Base-by-base conservation (phyloP, 2,888 invertebrate species). In the Drosophila quinaria region DNA sequence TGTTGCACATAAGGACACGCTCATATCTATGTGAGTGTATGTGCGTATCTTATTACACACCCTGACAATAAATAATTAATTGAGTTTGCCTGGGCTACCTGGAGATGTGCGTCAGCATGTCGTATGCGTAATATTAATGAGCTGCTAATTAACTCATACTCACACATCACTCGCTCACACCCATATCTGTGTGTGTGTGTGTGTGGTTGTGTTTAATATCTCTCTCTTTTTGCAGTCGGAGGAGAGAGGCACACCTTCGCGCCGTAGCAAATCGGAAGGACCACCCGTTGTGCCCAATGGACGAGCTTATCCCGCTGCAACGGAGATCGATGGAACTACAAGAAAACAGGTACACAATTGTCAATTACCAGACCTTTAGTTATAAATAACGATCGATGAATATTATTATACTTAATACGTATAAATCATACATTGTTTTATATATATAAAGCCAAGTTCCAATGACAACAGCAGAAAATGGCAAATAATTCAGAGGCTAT, bases 191-290 rank as follows among this genome's bases (percentile, higher is more conserved):
- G 29, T 29, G 1, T 29, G 29, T 25, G 25, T 25, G 9, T 59
- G n/a, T 29, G 29, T 25, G 25, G 5, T 8, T 59, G n/a, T 56
- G 15, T 60, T 5, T 33, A 58, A 13, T 59, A 15, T 70, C 13
- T 56, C 2, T 69, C 74, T 83, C 91, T 91, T 92, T 90, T 93
- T 93, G 55, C 94, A 96, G 96, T 96, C 96, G 87, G 95, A 95
- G 92, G 96, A 96, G 91, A 94, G 96, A 86, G 95, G 94, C 82
- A 94, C 95, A 87, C 95, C 95, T 86, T 95, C 95, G 78, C 93
- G 96, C 74, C 95, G 96, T 92, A 96, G 96, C 94, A 96, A 96
- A 94, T 96, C 96, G 54, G 96, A 96, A 92, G 96, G 96, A 64
- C 96, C 96, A 65, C 95, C 93, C 89, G 91, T 92, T 83, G 90